A percentile compares a stretch with the other conserved stretches of the same genome.
Evolutionary conservation across 2,113 vertebrate genomes (phyloP).

Genomic region (Campylorhamphus procurvoides): DNA sequence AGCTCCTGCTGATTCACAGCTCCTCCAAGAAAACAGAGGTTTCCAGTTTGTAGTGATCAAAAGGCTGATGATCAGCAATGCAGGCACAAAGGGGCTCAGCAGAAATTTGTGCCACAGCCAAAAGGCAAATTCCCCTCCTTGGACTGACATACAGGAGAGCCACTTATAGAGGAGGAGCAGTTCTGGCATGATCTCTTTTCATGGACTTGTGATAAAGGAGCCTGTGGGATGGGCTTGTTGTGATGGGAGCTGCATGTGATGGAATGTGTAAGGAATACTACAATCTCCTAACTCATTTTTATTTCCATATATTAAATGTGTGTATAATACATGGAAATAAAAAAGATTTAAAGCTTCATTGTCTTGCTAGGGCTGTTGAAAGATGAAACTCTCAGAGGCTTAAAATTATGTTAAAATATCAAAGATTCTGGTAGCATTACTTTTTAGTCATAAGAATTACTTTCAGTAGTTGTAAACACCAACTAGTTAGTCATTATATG

Average conservation of each 20-base stretch:
- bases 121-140: background rate
- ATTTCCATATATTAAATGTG: background rate
- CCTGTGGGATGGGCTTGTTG: background rate
- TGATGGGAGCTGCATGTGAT: background rate
- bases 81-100: background rate
- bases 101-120: background rate
- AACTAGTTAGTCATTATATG: background rate
- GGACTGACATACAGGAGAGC: background rate
- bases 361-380: background rate
- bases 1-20: background rate
- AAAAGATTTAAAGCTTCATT: background rate
- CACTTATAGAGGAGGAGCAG: background rate
- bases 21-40: background rate
- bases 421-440: background rate
- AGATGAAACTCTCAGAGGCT: background rate
- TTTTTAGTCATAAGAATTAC: background rate
- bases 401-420: background rate
- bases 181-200: background rate
- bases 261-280: background rate
- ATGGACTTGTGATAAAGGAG: background rate
- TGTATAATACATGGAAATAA: slow-evolving; percentile 1
- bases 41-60: background rate
- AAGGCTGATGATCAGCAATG: background rate
- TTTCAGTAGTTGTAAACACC: background rate
- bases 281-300: background rate